Base-by-base conservation (phyloP, 1,140 invertebrate species). In the Eueides isabella region DNA sequence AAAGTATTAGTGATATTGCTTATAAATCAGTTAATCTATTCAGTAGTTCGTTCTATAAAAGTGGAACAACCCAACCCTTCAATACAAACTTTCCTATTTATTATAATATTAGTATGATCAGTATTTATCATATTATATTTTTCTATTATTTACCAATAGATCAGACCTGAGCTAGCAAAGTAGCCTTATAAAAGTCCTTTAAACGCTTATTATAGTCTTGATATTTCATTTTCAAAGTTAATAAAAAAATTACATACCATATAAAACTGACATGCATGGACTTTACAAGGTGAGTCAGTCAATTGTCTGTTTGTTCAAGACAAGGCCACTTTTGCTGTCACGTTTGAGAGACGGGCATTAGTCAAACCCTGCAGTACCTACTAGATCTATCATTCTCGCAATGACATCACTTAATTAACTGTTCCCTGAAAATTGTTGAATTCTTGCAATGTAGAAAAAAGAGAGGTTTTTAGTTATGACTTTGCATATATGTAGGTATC, bases 321-420 rank as follows among this genome's bases (percentile, higher is more conserved):
- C 31, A 35, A 65, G 31, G 19, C 63, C 63, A 35, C 31, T 35
- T 65, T 65, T 65, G 26, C 31, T 65, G 31, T 65, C 31, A 38
- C 19, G 3, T 16, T n/a, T 31, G 30, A 23, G 63, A 65, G n/a
- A 35, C 30, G 29, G 28, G 31, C 31, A 65, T 65, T 65, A 65
- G 30, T 65, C 31, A 23, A 38, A 26, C 30, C 31, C n/a, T 44
- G 31, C 38, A 35, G 63, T 44, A 38, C 35, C 35, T 38, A 16
- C 35, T 38, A 44, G 41, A 44, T 44, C 41, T 44, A 44, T 44
- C 41, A 44, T 44, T 19, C 16, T 31, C 7, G 19, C 31, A 65
- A 65, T 65, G 63, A 65, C 41, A 19, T 7, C n/a, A 16, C n/a
- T 44, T 44, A 44, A 44, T 44, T 44, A 44, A 0, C n/a, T 44